phyloP scores from a whole-genome alignment of 1,140 invertebrate species.

The Ptiloglossa arizonensis region DNA sequence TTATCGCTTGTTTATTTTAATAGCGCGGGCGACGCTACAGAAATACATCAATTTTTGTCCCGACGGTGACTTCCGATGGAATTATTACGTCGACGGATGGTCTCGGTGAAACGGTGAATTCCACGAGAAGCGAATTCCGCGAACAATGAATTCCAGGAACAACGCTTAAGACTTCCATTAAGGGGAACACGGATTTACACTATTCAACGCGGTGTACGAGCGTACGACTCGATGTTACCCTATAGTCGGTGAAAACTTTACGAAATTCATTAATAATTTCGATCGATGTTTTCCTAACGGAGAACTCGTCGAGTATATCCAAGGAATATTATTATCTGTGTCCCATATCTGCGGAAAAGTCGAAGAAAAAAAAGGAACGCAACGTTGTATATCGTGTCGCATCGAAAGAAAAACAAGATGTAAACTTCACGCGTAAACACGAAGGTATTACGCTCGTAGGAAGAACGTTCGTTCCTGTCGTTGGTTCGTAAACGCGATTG shows the following conservation, averaged over 20 bases:
- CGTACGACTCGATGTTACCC: not conserved
- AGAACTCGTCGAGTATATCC: not conserved
- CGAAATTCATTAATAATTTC: not conserved
- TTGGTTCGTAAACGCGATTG: too few relatives aligned
- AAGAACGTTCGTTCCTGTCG: too few relatives aligned
- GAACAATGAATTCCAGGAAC: not conserved
- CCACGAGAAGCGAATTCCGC: too few relatives aligned
- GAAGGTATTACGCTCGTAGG: too few relatives aligned
- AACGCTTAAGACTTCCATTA: not conserved
- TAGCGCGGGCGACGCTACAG: not conserved
- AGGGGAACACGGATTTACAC: not conserved
- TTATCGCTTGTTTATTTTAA: constrained; percentile 17
- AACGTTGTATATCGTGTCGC: too few relatives aligned
- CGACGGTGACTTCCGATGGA: not conserved
- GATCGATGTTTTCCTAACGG: not conserved
- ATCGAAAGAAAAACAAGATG: too few relatives aligned
- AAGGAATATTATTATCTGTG: too few relatives aligned
- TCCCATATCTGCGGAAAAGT: not conserved
- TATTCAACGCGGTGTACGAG: not conserved
- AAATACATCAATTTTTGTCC: not conserved
- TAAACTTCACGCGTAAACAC: too few relatives aligned
- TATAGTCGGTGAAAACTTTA: not conserved
- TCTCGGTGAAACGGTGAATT: too few relatives aligned
- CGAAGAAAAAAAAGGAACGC: not conserved
- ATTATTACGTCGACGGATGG: too few relatives aligned